A percentile compares a stretch with the other conserved stretches of the same genome.
phyloP scores from a whole-genome alignment of 1,140 invertebrate genomes.

The Pentalonia nigronervosa region DNA sequence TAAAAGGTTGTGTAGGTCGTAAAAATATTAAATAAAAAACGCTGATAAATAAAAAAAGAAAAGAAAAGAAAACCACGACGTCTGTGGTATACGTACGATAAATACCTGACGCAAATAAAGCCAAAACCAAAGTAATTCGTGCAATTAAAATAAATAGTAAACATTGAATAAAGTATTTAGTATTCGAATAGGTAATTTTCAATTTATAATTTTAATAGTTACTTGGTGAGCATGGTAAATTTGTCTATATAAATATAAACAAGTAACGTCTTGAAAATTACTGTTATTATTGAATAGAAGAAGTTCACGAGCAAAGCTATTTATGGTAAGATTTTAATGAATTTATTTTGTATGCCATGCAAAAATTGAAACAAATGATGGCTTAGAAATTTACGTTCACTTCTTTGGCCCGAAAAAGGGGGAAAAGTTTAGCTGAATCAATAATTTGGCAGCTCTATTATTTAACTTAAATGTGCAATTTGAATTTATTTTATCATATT shows the following conservation, averaged over 20 bases:
- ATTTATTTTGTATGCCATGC: neutral
- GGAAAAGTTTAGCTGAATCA: neutral
- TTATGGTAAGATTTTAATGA: neutral
- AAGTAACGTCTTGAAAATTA: neutral
- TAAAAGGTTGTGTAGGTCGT: neutral
- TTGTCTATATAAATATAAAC: neutral
- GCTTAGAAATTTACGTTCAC: neutral
- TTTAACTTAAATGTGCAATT: neutral
- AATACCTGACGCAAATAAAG: neutral
- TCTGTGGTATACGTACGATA: neutral
- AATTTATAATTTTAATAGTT: neutral
- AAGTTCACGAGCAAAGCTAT: neutral
- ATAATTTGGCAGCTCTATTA: neutral
- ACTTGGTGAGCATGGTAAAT: neutral
- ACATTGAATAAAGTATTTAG: neutral
- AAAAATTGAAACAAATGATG: neutral
- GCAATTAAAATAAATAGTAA: conserved; percentile 10
- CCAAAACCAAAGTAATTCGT: neutral
- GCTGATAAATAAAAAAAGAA: neutral
- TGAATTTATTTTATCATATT: neutral
- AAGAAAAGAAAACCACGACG: neutral
- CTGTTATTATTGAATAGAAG: neutral
- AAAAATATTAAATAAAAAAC: neutral
- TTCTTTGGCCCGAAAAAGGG: neutral
- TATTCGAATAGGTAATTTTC: neutral